phyloP scores from a whole-genome alignment of 2,113 vertebrate species.

The Calyptomena viridis region DNA sequence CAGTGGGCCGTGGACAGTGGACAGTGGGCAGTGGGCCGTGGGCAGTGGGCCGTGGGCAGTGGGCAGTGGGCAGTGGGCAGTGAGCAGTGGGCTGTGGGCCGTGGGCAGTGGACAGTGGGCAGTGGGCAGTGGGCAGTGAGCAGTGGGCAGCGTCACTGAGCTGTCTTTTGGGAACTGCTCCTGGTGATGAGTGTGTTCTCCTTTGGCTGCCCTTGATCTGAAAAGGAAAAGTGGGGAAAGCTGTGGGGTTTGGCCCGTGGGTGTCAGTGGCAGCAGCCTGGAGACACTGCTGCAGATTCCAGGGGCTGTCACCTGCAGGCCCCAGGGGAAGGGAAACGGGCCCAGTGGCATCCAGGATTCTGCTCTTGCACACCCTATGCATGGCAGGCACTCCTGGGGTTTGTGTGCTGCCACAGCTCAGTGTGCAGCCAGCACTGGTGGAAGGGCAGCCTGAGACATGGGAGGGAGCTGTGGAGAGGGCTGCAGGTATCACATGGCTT shows the following conservation, averaged over 20 bases:
- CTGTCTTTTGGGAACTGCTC: background rate
- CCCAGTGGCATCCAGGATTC: background rate
- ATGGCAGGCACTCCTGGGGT: background rate
- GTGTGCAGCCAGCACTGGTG: background rate
- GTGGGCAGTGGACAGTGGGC: too few species aligned
- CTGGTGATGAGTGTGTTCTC: background rate
- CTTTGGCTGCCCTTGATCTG: background rate
- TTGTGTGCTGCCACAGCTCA: background rate
- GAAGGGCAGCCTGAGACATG: background rate
- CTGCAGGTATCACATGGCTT: background rate
- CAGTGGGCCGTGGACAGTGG: too few species aligned
- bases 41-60: too few species aligned
- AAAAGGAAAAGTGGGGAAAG: background rate
- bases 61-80: too few species aligned
- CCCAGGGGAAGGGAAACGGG: background rate
- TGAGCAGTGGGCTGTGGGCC: too few species aligned
- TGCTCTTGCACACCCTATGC: background rate
- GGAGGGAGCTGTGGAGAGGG: background rate
- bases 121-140: too few species aligned
- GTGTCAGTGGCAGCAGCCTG: background rate
- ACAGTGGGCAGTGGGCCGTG: too few species aligned
- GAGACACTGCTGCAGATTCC: background rate
- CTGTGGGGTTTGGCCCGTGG: accelerated
- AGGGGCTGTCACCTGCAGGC: background rate
- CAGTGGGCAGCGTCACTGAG: background rate